Conservation (phyloP, 2,113 vertebrate species). For the Sinosuthora webbiana region DNA sequence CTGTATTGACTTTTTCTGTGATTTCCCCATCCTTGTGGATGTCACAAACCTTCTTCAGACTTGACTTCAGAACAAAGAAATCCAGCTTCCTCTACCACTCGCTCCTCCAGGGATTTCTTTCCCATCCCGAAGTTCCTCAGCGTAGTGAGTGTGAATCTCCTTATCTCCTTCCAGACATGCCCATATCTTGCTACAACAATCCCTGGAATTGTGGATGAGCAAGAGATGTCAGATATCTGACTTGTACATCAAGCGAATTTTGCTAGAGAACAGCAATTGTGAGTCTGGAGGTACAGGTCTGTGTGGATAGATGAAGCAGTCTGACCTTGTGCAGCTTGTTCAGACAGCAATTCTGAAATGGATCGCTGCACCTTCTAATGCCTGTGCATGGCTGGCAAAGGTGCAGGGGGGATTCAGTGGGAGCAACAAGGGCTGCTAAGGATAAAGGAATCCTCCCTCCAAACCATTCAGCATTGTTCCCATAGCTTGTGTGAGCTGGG, state of each 20-base stretch:
- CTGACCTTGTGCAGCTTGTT: not conserved
- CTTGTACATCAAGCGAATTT: not conserved
- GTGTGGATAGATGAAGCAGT: not conserved
- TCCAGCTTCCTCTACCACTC: constrained; percentile 71
- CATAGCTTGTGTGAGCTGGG: not conserved
- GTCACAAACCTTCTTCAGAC: constrained; percentile 46
- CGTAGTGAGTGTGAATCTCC: constrained; percentile 76
- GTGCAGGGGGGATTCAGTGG: not conserved
- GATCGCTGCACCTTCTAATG: not conserved
- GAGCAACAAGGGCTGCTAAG: not conserved
- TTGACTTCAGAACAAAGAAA: constrained; percentile 61
- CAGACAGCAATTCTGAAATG: not conserved
- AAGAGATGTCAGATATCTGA: not conserved
- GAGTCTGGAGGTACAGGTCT: not conserved
- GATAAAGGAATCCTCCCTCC: not conserved
- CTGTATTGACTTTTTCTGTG: not conserved
- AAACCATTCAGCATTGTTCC: not conserved
- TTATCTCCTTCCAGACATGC: constrained; percentile 72
- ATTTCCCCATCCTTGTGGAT: not conserved
- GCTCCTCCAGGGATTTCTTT: constrained; percentile 81
- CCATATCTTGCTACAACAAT: constrained; percentile 67
- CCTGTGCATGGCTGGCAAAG: not conserved
- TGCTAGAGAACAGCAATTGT: not conserved
- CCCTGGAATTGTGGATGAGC: constrained; percentile 56
- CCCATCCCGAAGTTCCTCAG: constrained; percentile 83